Evolutionary conservation across 2,888 invertebrate species (phyloP), one percentile per base, ranked within the genome.

Genomic region (Lasioglossum calceatum): DNA sequence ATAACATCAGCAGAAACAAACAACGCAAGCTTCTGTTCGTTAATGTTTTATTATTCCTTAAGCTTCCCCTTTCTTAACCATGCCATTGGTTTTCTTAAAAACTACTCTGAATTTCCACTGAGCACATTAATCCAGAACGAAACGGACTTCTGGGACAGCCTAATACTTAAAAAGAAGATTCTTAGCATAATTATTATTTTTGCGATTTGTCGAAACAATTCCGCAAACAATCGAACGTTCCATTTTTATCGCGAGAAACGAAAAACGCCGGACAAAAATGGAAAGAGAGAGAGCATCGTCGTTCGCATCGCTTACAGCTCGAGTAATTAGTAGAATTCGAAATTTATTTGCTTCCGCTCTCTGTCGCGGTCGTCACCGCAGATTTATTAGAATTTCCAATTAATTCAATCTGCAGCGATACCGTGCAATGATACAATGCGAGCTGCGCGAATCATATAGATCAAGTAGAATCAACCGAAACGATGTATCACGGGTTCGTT

Each of bases 341-440:
- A 64, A 64, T 64, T 64, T 32, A 64, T 64, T 64, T 16, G 64
- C 64, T 64, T 64, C 47, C 19, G 54, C 0, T 27, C 32, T 32
- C 64, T 64, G 64, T 64, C 32, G 32, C 64, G 64, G 2, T 64
- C 64, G 64, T 44, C 42, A n/a, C 14, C 64, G 32, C 64, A 16
- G 64, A 64, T 64, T 64, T 70, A 39, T 39, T 70, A 70, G 70
- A 36, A 36, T 39, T 70, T 23, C 70, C 70, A 70, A 36, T 70
- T 39, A 36, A 39, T 70, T 70, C 32, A 23, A 36, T 70, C 70
- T 36, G 64, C 64, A 16, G 64, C 64, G 64, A 64, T 64, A 64
- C 64, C 44, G 64, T 16, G 7, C 27, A 16, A 64, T 32, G 32
- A n/a, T 32, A 32, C 64, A 32, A 16, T 16, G 64, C 32, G 32